Base-by-base conservation (phyloP, 2,888 invertebrate species). In the Epirrita christyi region DNA sequence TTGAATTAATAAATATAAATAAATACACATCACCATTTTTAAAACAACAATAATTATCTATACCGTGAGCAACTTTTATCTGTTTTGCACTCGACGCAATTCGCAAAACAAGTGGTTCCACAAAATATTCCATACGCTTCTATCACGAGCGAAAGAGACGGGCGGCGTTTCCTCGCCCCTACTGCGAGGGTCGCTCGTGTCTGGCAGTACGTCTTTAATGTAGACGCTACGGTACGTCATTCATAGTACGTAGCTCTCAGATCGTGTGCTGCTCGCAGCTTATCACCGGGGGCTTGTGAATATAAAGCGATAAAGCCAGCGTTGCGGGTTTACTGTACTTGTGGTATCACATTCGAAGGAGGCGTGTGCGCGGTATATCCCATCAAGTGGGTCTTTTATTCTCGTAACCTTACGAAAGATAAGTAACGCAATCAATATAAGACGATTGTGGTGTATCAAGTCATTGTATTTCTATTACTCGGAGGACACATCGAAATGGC, bases 211-310 rank as follows among this genome's bases (percentile, higher is more conserved):
- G 82, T 85, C 82, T 88, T 81, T 75, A 45, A 81, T 77, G 78
- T 85, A 80, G 83, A 80, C 81, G 76, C 75, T 70, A 73, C 55
- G 70, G 68, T 81, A 89, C 92, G 92, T 91, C 86, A 86, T 84
- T 92, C 86, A 90, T 88, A 87, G 92, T 92, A 92, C 92, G 92
- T 92, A 92, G 92, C 92, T 92, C 86, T 88, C 83, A 85, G 90
- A 92, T 80, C 80, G 81, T 80, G 90, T 89, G 75, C 73, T 84
- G 88, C 85, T 85, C 83, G 81, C 71, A 47, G 64, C 73, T 86
- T 90, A 88, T 89, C 88, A 72, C 53, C 60, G 62, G 71, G 76
- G 76, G 78, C 82, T 80, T 78, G 83, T 82, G 85, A 72, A 89
- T 91, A 90, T 87, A 91, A 88, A 80, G 82, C 88, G 90, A 88